Base-by-base conservation (phyloP, 2,888 invertebrate species). In the Bimastos eiseni region DNA sequence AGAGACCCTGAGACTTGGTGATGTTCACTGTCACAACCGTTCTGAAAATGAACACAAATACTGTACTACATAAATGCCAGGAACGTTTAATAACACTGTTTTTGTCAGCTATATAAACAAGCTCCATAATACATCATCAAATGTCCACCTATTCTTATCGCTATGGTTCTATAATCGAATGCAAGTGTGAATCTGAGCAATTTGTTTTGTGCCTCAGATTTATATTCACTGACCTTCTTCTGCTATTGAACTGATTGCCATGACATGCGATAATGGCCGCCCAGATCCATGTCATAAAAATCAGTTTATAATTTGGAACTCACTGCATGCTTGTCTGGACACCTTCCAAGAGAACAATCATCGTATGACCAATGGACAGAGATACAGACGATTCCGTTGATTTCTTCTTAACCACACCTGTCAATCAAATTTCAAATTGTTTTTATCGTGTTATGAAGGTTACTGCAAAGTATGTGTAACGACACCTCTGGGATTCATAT, bases 1-100 rank as follows among this genome's bases (percentile, higher is more conserved):
- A 98, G 90, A 98, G 95, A 1, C 98, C 97, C 94, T 98, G 98
- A 0, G 98, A 98, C 95, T 98, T 98, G 92, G 98, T 98, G 89
- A 98, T 97, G 38, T 97, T 97, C 83, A 98, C 97, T 94, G 98
- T 97, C 0, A 98, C 98, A 34, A 99, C 98, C 49, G 98, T 98
- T 95, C 97, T 97, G 94, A 5, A 90, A 49, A 83, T 30, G 34
- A 36, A 41, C 33, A 41, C 33, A 89, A 1, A 33, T n/a, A 34
- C n/a, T 34, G 6, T 11, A n/a, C 30, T n/a, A 70, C 70, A 30
- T 70, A 70, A n/a, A 5, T 70, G 70, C n/a, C 30, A 8, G 30
- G 11, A 70, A n/a, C n/a, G 5, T n/a, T n/a, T 70, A 8, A n/a
- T n/a, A 70, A 70, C n/a, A 30, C 30, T 30, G 55, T 55, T 5